Percentiles rank a stretch among this genome's conserved stretches.
Conservation (phyloP, 2,113 vertebrate species). For the human region GRCh38 chr3:6229001-6229500, state of each 20-base stretch:
- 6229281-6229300: neutral
- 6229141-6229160: neutral
- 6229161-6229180: neutral
- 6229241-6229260: neutral
- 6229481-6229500: neutral
- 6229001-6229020: neutral
- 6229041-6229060: neutral
- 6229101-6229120: neutral
- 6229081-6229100: neutral
- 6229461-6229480: neutral
- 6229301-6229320: neutral
- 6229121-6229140: neutral
- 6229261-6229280: neutral
- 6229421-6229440: neutral
- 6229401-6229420: neutral
- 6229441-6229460: neutral
- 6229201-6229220: neutral
- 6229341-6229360: constrained; percentile 22
- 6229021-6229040: neutral
- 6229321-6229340: neutral
- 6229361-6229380: neutral
- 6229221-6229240: neutral
- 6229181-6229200: rapidly evolving
- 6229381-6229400: neutral
- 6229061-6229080: neutral